Evolutionary conservation across 2,113 vertebrate species (phyloP), one percentile per base, ranked within the genome.

Genomic region (Boulengeromyrus knoepffleri): DNA sequence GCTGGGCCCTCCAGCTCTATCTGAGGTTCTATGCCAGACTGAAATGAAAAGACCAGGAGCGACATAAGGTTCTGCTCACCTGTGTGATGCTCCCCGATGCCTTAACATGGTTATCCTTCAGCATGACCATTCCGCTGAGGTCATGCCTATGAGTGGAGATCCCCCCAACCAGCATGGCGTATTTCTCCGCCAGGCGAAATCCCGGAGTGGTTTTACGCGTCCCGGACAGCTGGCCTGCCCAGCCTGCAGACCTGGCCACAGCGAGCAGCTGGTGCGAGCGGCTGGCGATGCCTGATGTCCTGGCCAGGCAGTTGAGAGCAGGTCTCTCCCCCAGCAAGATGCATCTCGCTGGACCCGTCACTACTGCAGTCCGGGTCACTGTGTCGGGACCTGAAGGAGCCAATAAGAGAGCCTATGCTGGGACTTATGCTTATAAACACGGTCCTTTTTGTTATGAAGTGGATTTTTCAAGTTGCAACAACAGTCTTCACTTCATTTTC

Each of bases 91-190:
- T 93, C 1, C 97, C 97, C 0, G 96, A 96, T 0, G 97, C 96
- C 95, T 94, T 93, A 0, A 97, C 66, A 17, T 98, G 97, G 91
- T 97, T 98, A 94, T 97, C 97, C 91, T 97, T 98, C 89, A 98
- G 93, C 97, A 97, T 97, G 91, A 97, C 92, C 92, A 97, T 95
- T 9, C 95, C 95, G 19, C 96, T 96, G 89, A 97, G 93, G 91
- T 97, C 96, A 0, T 96, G 96, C 27, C 97, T 95, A 92, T 98
- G 97, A 66, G 93, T 93, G 52, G 94, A 95, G 0, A 95, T 96
- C 0, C 96, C 96, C 0, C 97, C 97, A 24, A 97, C 95, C 24
- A 97, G 91, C 91, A 98, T 96, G 83, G 95, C 96, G 0, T 97
- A 97, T 91, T 98, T 97, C 94, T 98, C 97, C 45, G 95, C 95